phyloP scores from a whole-genome alignment of 1,140 invertebrate genomes.

The Eurosta solidaginis region DNA sequence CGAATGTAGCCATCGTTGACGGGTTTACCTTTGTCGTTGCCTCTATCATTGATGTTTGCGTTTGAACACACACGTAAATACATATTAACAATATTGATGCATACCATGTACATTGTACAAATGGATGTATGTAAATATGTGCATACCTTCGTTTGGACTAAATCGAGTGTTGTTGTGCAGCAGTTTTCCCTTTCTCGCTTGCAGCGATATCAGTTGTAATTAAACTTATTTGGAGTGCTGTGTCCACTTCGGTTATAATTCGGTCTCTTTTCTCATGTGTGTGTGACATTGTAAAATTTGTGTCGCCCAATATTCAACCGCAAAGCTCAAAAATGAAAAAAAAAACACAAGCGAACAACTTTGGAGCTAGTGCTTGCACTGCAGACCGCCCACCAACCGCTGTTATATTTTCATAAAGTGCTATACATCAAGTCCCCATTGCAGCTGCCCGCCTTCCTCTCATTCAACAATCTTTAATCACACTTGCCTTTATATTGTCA shows the following conservation, averaged over 20 bases:
- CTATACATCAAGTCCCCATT: background rate
- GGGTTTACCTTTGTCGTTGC: too few relatives aligned
- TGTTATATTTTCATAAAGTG: background rate
- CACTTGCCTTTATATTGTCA: background rate
- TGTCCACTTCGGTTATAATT: constrained; percentile 15
- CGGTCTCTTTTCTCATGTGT: constrained; percentile 32
- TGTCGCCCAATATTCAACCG: constrained; percentile 22
- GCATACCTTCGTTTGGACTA: background rate
- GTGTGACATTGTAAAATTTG: constrained; percentile 35
- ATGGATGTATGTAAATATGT: background rate
- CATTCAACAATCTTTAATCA: background rate
- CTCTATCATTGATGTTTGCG: too few relatives aligned
- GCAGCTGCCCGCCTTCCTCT: too few relatives aligned
- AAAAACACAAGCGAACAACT: background rate
- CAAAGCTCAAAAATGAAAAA: background rate
- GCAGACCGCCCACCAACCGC: background rate
- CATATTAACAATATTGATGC: too few relatives aligned
- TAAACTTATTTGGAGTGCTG: background rate
- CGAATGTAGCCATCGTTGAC: too few relatives aligned
- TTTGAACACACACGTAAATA: too few relatives aligned
- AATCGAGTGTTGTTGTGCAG: constrained; percentile 3
- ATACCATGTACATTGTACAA: too few relatives aligned
- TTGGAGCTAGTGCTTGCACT: background rate
- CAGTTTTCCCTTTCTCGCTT: constrained; percentile 35
- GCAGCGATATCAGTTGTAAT: constrained; percentile 14